Percentiles rank a stretch among this genome's conserved stretches.
phyloP scores from a whole-genome alignment of 2,113 vertebrate species.

The Mus pahari region DNA sequence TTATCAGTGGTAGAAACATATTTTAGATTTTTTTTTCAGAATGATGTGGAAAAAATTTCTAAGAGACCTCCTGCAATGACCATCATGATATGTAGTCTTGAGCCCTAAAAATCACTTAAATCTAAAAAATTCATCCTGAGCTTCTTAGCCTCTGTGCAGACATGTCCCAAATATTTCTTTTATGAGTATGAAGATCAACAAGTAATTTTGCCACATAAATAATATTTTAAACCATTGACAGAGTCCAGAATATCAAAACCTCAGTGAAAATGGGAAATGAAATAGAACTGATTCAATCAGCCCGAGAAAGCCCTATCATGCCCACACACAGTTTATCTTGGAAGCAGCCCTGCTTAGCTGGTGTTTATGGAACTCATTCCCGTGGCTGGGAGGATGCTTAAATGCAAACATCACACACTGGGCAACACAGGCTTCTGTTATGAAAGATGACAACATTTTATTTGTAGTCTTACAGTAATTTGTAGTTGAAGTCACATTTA shows the following conservation, averaged over 20 bases:
- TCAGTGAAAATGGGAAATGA: constrained; percentile 36
- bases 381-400: neutral
- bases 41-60: neutral
- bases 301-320: constrained; percentile 15
- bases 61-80: neutral
- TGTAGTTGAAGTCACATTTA: neutral
- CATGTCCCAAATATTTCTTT: neutral
- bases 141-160: constrained; percentile 16
- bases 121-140: neutral
- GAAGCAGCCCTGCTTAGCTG: constrained; percentile 36
- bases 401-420: neutral
- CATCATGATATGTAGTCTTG: neutral
- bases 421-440: neutral
- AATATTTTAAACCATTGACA: constrained; percentile 15
- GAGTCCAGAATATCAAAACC: constrained; percentile 20
- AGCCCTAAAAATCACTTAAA: constrained; percentile 58
- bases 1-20: constrained; percentile 20
- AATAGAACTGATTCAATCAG: constrained; percentile 42
- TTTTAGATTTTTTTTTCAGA: neutral
- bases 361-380: constrained; percentile 40
- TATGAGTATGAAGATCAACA: neutral
- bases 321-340: neutral
- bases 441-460: neutral
- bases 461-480: neutral
- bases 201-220: constrained; percentile 27